Conservation (phyloP, 1,140 invertebrate genomes). For the Sesamia nonagrioides region DNA sequence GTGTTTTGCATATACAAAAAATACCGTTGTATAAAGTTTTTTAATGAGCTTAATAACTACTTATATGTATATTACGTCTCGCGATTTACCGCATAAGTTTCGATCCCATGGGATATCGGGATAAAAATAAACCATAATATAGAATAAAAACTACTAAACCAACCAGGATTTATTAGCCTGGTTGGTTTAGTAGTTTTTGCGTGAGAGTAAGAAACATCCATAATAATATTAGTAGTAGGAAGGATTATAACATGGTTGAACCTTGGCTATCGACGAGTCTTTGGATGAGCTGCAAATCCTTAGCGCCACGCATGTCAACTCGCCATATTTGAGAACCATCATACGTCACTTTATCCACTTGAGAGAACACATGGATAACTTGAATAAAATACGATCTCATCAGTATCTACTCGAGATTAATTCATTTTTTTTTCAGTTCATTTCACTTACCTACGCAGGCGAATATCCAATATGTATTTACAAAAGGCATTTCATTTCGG, state of each 20-base stretch:
- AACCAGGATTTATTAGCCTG: too few species aligned
- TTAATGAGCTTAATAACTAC: too few species aligned
- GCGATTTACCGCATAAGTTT: too few species aligned
- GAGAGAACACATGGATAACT: conserved; percentile 3
- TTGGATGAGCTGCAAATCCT: conserved; percentile 47
- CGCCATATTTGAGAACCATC: conserved; percentile 55
- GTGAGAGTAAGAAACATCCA: too few species aligned
- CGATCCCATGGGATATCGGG: too few species aligned
- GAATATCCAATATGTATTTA: conserved; percentile 35
- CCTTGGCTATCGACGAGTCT: conserved; percentile 51
- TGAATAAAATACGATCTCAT: background rate
- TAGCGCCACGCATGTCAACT: conserved; percentile 9
- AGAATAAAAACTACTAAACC: too few species aligned
- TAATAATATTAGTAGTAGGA: too few species aligned
- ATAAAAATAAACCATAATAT: too few species aligned
- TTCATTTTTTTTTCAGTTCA: background rate
- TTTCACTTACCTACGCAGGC: conserved; percentile 43
- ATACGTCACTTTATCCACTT: conserved; percentile 38
- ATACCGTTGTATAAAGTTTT: too few species aligned
- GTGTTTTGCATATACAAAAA: too few species aligned
- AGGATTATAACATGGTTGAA: background rate
- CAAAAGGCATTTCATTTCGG: conserved; percentile 30
- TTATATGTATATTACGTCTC: too few species aligned
- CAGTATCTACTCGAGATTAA: conserved; percentile 2
- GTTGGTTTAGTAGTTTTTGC: too few species aligned